These are phyloP conservation scores for Aspidiotus destructor DNA, from an alignment of 2,888 invertebrate species.

Conservation along the genomic window DNA sequence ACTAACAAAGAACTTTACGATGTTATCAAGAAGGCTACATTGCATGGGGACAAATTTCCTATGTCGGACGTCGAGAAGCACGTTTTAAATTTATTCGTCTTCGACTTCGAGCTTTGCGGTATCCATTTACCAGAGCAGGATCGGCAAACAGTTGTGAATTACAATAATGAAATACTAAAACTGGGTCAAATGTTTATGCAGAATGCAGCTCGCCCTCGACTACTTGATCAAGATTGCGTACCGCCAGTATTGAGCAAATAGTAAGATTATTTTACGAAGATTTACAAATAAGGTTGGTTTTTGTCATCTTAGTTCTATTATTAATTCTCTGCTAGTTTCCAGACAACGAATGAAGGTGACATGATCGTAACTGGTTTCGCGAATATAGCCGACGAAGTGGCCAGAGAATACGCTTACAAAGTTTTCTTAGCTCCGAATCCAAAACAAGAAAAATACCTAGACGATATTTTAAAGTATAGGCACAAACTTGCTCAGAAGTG, in stretches of 20 bases:
- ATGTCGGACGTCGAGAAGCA: constrained; percentile 69
- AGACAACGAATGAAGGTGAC: constrained; percentile 50
- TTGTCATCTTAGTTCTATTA: constrained; percentile 2
- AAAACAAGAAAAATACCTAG: constrained; percentile 64
- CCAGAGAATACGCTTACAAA: constrained; percentile 79
- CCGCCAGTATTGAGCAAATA: constrained; percentile 49
- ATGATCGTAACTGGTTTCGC: constrained; percentile 72
- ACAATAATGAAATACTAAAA: constrained; percentile 74
- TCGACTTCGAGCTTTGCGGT: constrained; percentile 96
- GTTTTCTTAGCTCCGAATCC: constrained; percentile 70
- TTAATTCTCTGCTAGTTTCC: neutral
- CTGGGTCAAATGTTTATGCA: constrained; percentile 75
- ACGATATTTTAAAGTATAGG: constrained; percentile 61
- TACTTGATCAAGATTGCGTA: constrained; percentile 55
- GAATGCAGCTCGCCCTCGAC: constrained; percentile 59
- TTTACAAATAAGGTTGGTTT: neutral
- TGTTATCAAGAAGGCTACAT: constrained; percentile 60
- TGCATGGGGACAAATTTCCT: constrained; percentile 56
- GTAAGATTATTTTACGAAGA: constrained; percentile 39
- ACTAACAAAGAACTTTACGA: constrained; percentile 77
- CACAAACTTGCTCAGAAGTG: constrained; percentile 74
- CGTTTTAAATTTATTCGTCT: constrained; percentile 78
- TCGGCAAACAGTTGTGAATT: constrained; percentile 63
- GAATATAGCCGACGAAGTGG: constrained; percentile 65
- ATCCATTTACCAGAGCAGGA: constrained; percentile 77